A percentile compares a stretch with the other conserved stretches of the same genome.
These are phyloP conservation scores for Cantharis nigra DNA, from an alignment of 2,888 invertebrate genomes.

Conservation along the genomic window DNA sequence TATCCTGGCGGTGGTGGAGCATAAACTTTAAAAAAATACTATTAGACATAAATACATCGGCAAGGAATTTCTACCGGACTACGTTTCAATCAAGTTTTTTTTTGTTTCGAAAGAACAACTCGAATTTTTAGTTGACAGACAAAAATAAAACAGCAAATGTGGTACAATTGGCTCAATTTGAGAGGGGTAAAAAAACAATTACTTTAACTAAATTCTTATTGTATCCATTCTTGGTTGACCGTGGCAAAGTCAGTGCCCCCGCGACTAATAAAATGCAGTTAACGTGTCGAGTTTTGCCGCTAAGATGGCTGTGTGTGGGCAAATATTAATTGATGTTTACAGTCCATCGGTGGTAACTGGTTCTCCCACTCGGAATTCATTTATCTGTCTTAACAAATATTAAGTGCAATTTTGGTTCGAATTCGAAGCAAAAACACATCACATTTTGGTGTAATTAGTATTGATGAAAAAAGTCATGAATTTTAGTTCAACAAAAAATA, in stretches of 20 bases:
- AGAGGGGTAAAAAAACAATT: slow-evolving; percentile 11
- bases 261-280: slow-evolving; percentile 31
- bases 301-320: slow-evolving; percentile 31
- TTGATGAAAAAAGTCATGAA: slow-evolving; percentile 11
- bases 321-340: slow-evolving; percentile 34
- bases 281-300: slow-evolving; percentile 31
- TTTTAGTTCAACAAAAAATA: neutral
- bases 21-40: neutral
- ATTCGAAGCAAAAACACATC: neutral
- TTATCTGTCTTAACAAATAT: slow-evolving; percentile 17
- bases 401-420: slow-evolving; percentile 4
- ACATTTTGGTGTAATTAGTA: slow-evolving; percentile 19
- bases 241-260: slow-evolving; percentile 29
- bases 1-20: neutral
- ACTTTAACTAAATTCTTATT: slow-evolving; percentile 27
- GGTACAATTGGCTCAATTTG: slow-evolving; percentile 18
- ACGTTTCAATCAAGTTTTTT: slow-evolving; percentile 3
- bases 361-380: slow-evolving; percentile 27
- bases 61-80: neutral
- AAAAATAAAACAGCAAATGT: slow-evolving; percentile 12
- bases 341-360: slow-evolving; percentile 26
- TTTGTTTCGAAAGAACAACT: neutral
- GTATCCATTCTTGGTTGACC: slow-evolving; percentile 27
- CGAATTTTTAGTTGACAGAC: slow-evolving; percentile 10
- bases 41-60: neutral